Percentiles rank a stretch among this genome's conserved stretches.
Evolutionary conservation across 1,140 invertebrate species (phyloP).

Genomic region (Colletes latitarsis): DNA sequence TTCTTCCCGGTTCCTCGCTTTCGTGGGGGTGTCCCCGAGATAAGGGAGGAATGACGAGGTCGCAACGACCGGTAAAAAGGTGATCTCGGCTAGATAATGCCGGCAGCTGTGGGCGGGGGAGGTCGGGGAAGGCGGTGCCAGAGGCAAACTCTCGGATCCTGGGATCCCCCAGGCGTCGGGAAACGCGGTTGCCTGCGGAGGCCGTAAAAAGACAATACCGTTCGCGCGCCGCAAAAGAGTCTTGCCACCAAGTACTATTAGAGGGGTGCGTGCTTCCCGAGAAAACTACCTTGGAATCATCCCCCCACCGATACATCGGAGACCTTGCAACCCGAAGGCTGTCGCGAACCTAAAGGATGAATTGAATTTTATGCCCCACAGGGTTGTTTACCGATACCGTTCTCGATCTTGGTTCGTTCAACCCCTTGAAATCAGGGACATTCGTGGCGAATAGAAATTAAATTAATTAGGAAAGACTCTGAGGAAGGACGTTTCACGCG

Average conservation of each 20-base stretch:
- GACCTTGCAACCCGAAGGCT: not conserved
- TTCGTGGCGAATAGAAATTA: not conserved
- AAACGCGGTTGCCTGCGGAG: constrained; percentile 64
- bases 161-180: constrained; percentile 64
- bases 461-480: too few relatives aligned
- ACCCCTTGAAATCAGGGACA: not conserved
- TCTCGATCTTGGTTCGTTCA: not conserved
- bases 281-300: constrained; percentile 5
- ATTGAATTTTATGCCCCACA: constrained; percentile 65
- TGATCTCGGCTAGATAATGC: constrained; percentile 78
- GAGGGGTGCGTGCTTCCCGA: not conserved
- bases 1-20: constrained; percentile 40
- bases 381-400: constrained; percentile 56
- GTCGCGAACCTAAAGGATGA: constrained; percentile 33
- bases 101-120: constrained; percentile 56
- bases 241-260: constrained; percentile 64
- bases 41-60: constrained; percentile 81
- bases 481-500: too few relatives aligned
- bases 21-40: constrained; percentile 72
- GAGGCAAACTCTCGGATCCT: constrained; percentile 30
- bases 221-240: constrained; percentile 69
- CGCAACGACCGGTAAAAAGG: constrained; percentile 81
- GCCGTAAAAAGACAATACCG: constrained; percentile 78
- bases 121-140: constrained; percentile 22
- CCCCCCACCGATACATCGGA: not conserved